These are phyloP conservation scores for Hormaphis cornu DNA, from an alignment of 1,140 invertebrate genomes.

Conservation along the genomic window DNA sequence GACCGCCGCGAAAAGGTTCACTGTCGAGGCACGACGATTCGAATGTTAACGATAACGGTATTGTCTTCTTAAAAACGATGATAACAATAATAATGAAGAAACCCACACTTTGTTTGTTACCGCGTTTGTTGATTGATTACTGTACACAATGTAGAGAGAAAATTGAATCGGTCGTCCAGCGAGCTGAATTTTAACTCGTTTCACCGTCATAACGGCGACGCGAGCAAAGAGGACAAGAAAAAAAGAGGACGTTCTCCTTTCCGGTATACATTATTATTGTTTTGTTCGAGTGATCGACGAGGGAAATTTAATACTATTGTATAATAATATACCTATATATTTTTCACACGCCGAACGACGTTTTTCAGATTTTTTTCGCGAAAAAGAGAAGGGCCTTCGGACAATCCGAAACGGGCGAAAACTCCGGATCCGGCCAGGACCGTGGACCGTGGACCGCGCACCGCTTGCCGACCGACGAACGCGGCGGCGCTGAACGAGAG, in stretches of 20 bases:
- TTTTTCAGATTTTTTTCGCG: conserved; percentile 63
- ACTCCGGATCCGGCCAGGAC: conserved; percentile 55
- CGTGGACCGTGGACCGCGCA: conserved; percentile 25
- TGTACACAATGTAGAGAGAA: conserved; percentile 38
- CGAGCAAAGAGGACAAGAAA: conserved; percentile 63
- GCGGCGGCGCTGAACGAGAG: conserved; percentile 22
- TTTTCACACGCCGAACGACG: neutral
- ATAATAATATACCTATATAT: neutral
- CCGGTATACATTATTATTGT: conserved; percentile 52
- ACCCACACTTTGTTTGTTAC: neutral
- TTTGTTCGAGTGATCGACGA: no score
- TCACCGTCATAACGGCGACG: conserved; percentile 45
- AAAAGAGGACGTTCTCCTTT: conserved; percentile 80
- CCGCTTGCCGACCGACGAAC: conserved; percentile 18
- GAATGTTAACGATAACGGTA: conserved; percentile 32
- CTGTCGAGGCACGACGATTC: conserved; percentile 50
- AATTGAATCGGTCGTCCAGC: conserved; percentile 61
- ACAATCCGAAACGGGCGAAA: conserved; percentile 55
- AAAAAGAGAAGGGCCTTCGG: conserved; percentile 57
- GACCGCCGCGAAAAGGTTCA: conserved; percentile 66
- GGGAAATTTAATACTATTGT: neutral
- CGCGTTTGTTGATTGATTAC: no score
- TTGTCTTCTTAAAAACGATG: conserved; percentile 29
- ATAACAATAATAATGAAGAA: conserved; percentile 39
- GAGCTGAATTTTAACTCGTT: conserved; percentile 53